Evolutionary conservation across 2,797 vertebrate species (phyloP).

Genomic region (Novumbra hubbsi): DNA sequence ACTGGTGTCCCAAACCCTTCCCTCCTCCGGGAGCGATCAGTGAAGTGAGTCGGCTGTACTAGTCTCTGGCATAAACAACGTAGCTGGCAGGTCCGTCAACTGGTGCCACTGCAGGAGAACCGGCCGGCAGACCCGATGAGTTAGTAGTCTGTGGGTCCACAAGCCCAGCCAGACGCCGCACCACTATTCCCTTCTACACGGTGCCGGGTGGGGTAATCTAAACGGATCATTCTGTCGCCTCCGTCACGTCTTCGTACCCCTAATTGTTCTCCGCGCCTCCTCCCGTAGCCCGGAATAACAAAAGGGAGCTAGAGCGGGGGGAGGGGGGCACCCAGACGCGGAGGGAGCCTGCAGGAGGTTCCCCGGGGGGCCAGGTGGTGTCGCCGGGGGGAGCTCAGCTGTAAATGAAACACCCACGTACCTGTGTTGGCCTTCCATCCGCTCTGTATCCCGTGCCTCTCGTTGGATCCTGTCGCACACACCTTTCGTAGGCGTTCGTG

Average conservation of each 20-base stretch:
- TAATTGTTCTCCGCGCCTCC: slow-evolving; percentile 47
- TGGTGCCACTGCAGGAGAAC: slow-evolving; percentile 43
- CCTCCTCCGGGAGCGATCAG: neutral
- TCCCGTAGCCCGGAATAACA: slow-evolving; percentile 41
- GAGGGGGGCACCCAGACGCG: slow-evolving; percentile 33
- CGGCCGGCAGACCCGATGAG: slow-evolving; percentile 56
- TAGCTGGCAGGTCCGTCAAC: slow-evolving; percentile 37
- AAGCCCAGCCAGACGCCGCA: slow-evolving; percentile 28
- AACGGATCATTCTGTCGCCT: slow-evolving; percentile 52
- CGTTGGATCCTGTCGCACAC: slow-evolving; percentile 11
- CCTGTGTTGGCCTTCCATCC: slow-evolving; percentile 17
- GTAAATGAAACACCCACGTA: slow-evolving; percentile 38
- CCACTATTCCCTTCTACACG: neutral
- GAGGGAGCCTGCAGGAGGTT: slow-evolving; percentile 30
- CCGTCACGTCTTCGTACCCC: slow-evolving; percentile 42
- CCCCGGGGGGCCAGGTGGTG: slow-evolving; percentile 32
- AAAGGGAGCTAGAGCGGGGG: slow-evolving; percentile 41
- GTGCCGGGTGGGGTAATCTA: slow-evolving; percentile 22
- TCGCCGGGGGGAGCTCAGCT: slow-evolving; percentile 37
- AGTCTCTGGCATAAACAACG: slow-evolving; percentile 12
- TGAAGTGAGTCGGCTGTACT: slow-evolving; percentile 6
- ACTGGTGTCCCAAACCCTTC: slow-evolving; percentile 16
- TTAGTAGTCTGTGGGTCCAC: slow-evolving; percentile 36
- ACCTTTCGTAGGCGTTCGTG: slow-evolving; percentile 15
- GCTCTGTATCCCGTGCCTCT: neutral